Base-by-base conservation (phyloP, 2,888 invertebrate genomes). In the Eupeodes luniger region DNA sequence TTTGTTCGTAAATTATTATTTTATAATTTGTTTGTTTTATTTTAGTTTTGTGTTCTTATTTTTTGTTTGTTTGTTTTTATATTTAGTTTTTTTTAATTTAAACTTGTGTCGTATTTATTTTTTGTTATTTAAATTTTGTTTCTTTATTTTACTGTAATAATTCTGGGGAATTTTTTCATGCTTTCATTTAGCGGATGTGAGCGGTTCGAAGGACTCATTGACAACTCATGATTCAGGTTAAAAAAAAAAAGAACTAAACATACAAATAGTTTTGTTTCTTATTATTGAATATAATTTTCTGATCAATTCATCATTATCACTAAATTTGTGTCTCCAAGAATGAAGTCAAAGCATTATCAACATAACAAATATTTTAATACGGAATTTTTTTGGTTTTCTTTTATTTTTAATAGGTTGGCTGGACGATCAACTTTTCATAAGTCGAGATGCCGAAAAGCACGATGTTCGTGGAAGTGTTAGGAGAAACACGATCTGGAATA, bases 221-320 rank as follows among this genome's bases (percentile, higher is more conserved):
- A 96, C 96, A 94, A 96, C 96, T 90, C 96, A 96, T 94, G 96
- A 96, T 94, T 96, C 96, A 96, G 96, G 96, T 96, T 96, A 94
- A 75, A 81, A 82, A 59, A 44, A 76, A 76, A n/a, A n/a, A 72
- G 47, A 75, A 57, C 57, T 78, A 75, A 85, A 75, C 84, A 69
- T 77, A 81, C 67, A 72, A 79, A 53, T 57, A 53, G 69, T 57
- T 87, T 55, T 5, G 51, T 78, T 75, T 40, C 16, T 70, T 72
- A 49, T 34, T 72, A 91, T 92, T 91, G 84, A 89, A 79, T 85
- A 67, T 84, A 57, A 57, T 89, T 89, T 89, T 61, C 78, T 83
- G 74, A 81, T 90, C 80, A 61, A 83, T 90, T 87, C 90, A 85
- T 74, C 89, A 85, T 85, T 85, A 82, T 79, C 75, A 74, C 72